Evolutionary conservation across 1,140 invertebrate genomes (phyloP).

Genomic region (Drosophila seguyi): DNA sequence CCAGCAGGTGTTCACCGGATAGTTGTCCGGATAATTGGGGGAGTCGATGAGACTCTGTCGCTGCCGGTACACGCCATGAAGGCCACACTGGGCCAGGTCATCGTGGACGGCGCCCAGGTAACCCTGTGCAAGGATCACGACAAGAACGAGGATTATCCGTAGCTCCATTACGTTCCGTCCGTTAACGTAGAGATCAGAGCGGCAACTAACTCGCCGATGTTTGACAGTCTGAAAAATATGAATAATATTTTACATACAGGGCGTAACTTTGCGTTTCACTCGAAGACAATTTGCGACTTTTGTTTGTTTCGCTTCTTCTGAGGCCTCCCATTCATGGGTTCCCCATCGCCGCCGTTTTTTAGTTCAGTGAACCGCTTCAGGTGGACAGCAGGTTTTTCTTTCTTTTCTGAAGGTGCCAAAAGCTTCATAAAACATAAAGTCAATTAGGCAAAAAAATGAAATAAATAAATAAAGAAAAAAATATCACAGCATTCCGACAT

Average conservation of each 20-base stretch:
- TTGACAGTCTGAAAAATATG: constrained; percentile 32
- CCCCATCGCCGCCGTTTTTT: constrained; percentile 5
- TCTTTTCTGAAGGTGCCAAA: constrained; percentile 39
- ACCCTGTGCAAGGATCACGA: constrained; percentile 17
- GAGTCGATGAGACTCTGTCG: constrained; percentile 84
- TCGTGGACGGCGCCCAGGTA: constrained; percentile 61
- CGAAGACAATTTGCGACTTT: constrained; percentile 76
- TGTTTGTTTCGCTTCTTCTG: constrained; percentile 69
- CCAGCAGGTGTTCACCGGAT: constrained; percentile 85
- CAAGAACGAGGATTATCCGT: constrained; percentile 1
- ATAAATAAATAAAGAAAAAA: constrained; percentile 6
- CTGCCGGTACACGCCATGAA: constrained; percentile 72
- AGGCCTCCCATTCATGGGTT: constrained; percentile 41
- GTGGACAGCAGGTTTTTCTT: constrained; percentile 32
- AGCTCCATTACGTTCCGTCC: constrained; percentile 31
- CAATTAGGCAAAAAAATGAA: constrained; percentile 23
- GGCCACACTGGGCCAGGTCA: constrained; percentile 69
- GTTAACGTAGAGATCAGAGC: constrained; percentile 44
- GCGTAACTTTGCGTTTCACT: constrained; percentile 51
- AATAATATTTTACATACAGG: constrained; percentile 26
- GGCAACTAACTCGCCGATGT: constrained; percentile 60
- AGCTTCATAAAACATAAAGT: constrained; percentile 41
- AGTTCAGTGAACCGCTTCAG: constrained; percentile 43
- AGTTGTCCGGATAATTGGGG: constrained; percentile 86
- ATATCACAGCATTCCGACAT: constrained; percentile 20